Percentiles rank a stretch among this genome's conserved stretches.
These are phyloP conservation scores for Labrus mixtus DNA, from an alignment of 2,113 vertebrate genomes.

Conservation along the genomic window DNA sequence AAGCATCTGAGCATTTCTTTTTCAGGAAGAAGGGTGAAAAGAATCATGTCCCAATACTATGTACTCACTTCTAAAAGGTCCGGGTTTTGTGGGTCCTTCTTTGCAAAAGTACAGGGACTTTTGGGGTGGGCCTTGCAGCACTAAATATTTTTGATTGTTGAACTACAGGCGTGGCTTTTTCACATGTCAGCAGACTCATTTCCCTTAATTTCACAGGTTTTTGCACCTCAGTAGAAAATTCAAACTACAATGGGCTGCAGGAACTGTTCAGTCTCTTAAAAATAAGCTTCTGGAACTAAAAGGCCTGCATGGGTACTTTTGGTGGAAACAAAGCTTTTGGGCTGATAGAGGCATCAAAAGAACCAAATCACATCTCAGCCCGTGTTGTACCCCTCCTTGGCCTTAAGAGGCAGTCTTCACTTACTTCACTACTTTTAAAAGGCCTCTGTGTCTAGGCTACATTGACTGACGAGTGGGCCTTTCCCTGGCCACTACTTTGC, in stretches of 20 bases:
- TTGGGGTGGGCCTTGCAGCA: background rate
- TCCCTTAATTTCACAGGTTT: background rate
- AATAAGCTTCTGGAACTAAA: background rate
- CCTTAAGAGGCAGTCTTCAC: slow-evolving; percentile 69
- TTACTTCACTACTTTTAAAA: slow-evolving; percentile 26
- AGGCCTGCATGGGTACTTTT: background rate
- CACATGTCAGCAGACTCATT: background rate
- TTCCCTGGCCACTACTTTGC: slow-evolving; percentile 18
- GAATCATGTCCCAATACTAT: too few species aligned
- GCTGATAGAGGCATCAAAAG: slow-evolving; percentile 34
- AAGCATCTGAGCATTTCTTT: too few species aligned
- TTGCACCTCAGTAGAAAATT: background rate
- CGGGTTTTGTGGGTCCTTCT: background rate
- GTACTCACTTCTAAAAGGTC: too few species aligned
- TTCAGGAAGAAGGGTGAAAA: too few species aligned
- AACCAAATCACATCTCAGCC: background rate
- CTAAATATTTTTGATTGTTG: background rate
- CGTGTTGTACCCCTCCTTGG: slow-evolving; percentile 28
- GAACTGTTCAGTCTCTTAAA: background rate
- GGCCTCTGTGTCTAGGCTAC: slow-evolving; percentile 35
- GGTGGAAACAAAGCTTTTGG: background rate
- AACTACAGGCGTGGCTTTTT: background rate
- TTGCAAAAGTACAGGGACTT: background rate
- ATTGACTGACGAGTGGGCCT: slow-evolving; percentile 31
- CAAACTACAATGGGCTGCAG: background rate